Conservation (phyloP, 2,113 vertebrate genomes). For the Myodes glareolus region DNA sequence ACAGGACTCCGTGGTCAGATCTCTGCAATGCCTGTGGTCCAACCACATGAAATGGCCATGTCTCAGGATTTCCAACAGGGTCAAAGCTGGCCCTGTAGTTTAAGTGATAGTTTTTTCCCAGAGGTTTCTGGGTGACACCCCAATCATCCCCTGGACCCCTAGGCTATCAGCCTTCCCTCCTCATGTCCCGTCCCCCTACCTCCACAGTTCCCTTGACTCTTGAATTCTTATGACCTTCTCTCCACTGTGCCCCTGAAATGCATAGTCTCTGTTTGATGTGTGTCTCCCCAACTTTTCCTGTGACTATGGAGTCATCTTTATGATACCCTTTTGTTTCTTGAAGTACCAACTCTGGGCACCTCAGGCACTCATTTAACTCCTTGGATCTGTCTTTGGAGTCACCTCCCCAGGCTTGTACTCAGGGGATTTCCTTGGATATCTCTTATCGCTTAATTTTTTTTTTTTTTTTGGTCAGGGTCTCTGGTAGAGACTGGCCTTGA, state of each 20-base stretch:
- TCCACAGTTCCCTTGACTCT: not conserved
- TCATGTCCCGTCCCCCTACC: accelerated
- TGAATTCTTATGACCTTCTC: not conserved
- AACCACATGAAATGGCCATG: not conserved
- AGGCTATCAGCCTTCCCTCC: not conserved
- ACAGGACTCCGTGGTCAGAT: not conserved
- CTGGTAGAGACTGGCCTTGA: not conserved
- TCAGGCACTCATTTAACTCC: not conserved
- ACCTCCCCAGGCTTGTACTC: not conserved
- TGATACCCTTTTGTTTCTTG: not conserved
- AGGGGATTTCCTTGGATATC: not conserved
- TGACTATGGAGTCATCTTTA: not conserved
- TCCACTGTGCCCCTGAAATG: not conserved
- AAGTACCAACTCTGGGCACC: not conserved
- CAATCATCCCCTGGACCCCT: not conserved
- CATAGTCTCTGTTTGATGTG: not conserved
- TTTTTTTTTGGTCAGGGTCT: not conserved
- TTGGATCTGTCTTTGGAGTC: not conserved
- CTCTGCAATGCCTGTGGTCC: not conserved
- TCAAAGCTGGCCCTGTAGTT: not conserved
- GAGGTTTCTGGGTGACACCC: not conserved
- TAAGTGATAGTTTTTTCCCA: not conserved
- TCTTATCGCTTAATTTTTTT: not conserved
- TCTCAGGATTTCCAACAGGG: not conserved
- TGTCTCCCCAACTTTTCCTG: not conserved